Conservation (phyloP, 2,888 invertebrate genomes). For the Chrysolina haemoptera region DNA sequence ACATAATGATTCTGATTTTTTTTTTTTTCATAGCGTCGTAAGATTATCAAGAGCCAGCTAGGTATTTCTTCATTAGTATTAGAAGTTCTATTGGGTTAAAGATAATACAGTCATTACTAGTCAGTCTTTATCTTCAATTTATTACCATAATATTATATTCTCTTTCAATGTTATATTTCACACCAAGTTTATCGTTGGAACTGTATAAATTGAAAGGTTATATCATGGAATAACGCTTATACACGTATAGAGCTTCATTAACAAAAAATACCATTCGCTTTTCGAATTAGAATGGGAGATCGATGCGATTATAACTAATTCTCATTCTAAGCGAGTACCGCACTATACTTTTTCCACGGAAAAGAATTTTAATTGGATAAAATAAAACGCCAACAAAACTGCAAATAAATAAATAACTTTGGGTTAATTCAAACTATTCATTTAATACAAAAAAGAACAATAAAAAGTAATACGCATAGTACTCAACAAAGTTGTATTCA, state of each 20-base stretch:
- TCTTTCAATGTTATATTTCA: not conserved
- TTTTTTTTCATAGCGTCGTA: constrained; percentile 1
- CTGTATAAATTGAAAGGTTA: not conserved
- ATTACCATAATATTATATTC: constrained; percentile 1
- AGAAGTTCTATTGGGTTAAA: constrained; percentile 8
- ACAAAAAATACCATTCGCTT: too few relatives aligned
- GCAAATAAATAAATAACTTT: too few relatives aligned
- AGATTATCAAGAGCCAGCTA: not conserved
- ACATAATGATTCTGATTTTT: not conserved
- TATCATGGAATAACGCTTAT: not conserved
- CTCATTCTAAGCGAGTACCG: too few relatives aligned
- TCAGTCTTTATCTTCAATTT: not conserved
- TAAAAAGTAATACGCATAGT: too few relatives aligned
- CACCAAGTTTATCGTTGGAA: constrained; percentile 6
- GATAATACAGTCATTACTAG: constrained; percentile 8
- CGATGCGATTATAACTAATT: too few relatives aligned
- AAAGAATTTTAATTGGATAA: too few relatives aligned
- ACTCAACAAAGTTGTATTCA: too few relatives aligned
- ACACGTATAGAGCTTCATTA: not conserved
- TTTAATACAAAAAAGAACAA: too few relatives aligned
- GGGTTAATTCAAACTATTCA: too few relatives aligned
- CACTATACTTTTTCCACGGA: too few relatives aligned
- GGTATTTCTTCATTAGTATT: constrained; percentile 18
- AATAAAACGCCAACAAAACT: too few relatives aligned
- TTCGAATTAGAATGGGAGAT: too few relatives aligned